Evolutionary conservation across 1,140 invertebrate species (phyloP), one percentile per base, ranked within the genome.

Genomic region (Agraylea sexmaculata): DNA sequence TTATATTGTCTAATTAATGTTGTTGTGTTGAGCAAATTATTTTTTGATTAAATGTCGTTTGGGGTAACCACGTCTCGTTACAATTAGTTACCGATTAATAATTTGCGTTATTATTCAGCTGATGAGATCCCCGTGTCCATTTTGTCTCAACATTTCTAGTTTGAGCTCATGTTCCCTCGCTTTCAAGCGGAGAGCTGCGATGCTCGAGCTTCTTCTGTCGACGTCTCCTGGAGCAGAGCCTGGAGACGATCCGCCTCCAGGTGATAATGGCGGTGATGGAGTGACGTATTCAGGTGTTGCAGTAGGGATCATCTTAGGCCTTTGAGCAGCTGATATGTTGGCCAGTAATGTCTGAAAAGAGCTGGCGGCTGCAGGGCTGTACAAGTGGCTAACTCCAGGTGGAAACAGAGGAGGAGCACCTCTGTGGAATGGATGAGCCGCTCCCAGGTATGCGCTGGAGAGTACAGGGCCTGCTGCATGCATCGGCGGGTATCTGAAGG

Each of bases 131-230:
- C 72, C 73, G 38, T 73, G 70, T 19, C 79, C 80, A 52, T 80
- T 83, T 54, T 88, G 86, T 31, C 84, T 66, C 25, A 87, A 51
- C 72, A 88, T 77, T 56, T 89, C 86, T 48, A 90, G 61, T 52
- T 84, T 76, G 5, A 91, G 62, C 56, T 92, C 87, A 59, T 95
- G 90, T 61, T 95, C 90, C 5, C 90, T 71, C 1, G 92, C 91
- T 49, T 92, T 90, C 20, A 92, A 69, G 37, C 92, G 64, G 3
- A 97, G 66, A 0, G 87, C 83, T 1, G 87, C 88, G 39, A 95
- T 93, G 50, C 87, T 92, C 16, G 83, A 88, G 50, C 80, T 85
- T 43, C 89, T 67, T 42, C 88, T 70, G 60, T 92, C 89, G 41
- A 75, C 53, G 76, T 82, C 33, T n/a, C 58, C 50, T 25, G 57